Percentiles rank a stretch among this genome's conserved stretches.
These are phyloP conservation scores for Scaptomyza cyrtandrae DNA, from an alignment of 2,888 invertebrate species.

Conservation along the genomic window DNA sequence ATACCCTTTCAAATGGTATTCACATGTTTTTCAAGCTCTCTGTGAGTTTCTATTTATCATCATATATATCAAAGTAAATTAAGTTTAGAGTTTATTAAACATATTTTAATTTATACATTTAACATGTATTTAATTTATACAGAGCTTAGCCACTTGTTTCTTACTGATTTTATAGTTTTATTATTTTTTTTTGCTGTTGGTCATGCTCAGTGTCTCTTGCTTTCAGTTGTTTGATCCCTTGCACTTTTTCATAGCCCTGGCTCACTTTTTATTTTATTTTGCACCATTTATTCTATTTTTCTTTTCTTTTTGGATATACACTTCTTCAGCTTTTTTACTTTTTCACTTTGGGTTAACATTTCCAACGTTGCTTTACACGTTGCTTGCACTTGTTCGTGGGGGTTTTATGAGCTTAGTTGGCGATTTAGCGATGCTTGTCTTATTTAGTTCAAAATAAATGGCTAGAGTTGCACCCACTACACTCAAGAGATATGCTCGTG, in stretches of 20 bases:
- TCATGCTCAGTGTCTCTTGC: constrained; percentile 53
- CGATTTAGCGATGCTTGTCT: constrained; percentile 79
- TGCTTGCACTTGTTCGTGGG: constrained; percentile 66
- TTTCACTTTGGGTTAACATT: constrained; percentile 59
- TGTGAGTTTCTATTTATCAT: background rate
- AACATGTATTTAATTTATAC: too few species aligned
- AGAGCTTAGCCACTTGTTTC: too few species aligned
- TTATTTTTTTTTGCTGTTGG: constrained; percentile 42
- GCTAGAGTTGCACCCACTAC: constrained; percentile 40
- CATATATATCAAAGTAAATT: background rate
- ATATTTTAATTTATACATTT: too few species aligned
- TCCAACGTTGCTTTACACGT: constrained; percentile 68
- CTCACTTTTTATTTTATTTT: constrained; percentile 27
- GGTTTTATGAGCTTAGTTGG: constrained; percentile 79
- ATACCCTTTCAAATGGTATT: constrained; percentile 1
- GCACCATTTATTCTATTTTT: background rate
- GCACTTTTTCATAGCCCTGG: constrained; percentile 71
- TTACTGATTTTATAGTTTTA: too few species aligned
- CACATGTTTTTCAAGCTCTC: background rate
- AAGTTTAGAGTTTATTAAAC: too few species aligned
- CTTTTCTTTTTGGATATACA: constrained; percentile 6
- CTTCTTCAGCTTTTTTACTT: constrained; percentile 39
- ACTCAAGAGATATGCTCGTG: constrained; percentile 14
- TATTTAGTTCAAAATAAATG: constrained; percentile 79
- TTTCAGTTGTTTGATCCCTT: constrained; percentile 72